Base-by-base conservation (phyloP, 2,888 invertebrate species). In the Trachelus stipa region DNA sequence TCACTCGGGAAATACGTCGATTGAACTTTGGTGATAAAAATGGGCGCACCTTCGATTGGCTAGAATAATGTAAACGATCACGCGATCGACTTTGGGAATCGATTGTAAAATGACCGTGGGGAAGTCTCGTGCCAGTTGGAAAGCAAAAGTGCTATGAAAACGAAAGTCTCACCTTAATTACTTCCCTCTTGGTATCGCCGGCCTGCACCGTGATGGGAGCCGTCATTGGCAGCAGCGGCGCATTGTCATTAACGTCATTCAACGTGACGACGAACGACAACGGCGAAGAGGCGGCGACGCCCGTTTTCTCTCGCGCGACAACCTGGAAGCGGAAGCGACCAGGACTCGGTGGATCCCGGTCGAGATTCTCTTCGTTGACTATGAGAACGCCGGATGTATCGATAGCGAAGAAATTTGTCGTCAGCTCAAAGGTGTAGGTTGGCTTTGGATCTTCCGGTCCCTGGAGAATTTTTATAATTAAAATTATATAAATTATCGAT, bases 311-410 rank as follows among this genome's bases (percentile, higher is more conserved):
- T 4, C 97, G 93, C 0, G 97, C 97, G 9, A 97, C 97, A 75
- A 97, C 95, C 93, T 98, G 98, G 90, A 98, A 97, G 86, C 96
- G 95, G 88, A 96, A 97, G 88, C 95, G 95, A 34, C 96, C 96
- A 0, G 95, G 95, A 88, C 96, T 97, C 0, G 98, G 98, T 1
- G 96, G 95, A 92, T 98, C 98, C 56, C 98, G 93, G 89, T 98
- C 98, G 73, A 98, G 92, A 87, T 95, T 95, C 85, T 97, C 96
- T 87, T 97, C 96, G 87, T 96, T 96, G 0, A 98, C 97, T 23
- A 96, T 93, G 69, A 98, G 92, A 79, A 94, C 92, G 1, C 96
- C 96, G 75, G 95, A 94, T 80, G 94, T 92, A 85, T 96, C 95
- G 78, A 97, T 96, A 81, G 94, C 93, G 91, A 98, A 98, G 88